Conservation (phyloP, 2,888 invertebrate species). For the Sarcophaga subvicina region DNA sequence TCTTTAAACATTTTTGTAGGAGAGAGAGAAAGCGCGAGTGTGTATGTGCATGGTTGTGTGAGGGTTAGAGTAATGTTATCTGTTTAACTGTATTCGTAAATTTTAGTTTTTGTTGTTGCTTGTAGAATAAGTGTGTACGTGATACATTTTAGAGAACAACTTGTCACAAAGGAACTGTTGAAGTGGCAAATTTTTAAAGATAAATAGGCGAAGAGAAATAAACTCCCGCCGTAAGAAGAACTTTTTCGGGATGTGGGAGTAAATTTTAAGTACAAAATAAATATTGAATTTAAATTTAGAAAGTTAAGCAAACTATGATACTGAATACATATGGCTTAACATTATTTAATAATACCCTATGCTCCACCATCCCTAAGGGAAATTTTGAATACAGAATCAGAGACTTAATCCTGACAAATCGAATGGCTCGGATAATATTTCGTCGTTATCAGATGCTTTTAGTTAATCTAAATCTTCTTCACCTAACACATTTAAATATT, state of each 20-base stretch:
- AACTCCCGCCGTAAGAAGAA: slow-evolving; percentile 1
- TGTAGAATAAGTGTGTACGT: slow-evolving; percentile 15
- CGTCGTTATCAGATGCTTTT: too few relatives aligned
- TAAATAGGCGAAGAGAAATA: slow-evolving; percentile 16
- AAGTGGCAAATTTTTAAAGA: slow-evolving; percentile 80
- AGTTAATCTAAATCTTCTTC: too few relatives aligned
- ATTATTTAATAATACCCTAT: too few relatives aligned
- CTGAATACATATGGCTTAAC: too few relatives aligned
- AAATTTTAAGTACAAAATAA: too few relatives aligned
- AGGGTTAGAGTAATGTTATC: not conserved
- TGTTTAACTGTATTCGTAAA: not conserved
- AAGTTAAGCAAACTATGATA: too few relatives aligned
- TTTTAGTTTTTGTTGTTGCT: slow-evolving; percentile 15
- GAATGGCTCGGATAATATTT: too few relatives aligned
- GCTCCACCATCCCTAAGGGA: too few relatives aligned
- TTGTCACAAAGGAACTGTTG: slow-evolving; percentile 80
- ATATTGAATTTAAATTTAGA: too few relatives aligned
- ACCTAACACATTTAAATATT: too few relatives aligned
- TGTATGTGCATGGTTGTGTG: not conserved
- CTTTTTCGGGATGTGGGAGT: slow-evolving; percentile 20
- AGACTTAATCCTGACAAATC: too few relatives aligned
- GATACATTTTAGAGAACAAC: slow-evolving; percentile 21
- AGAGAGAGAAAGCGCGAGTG: not conserved
- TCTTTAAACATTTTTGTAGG: not conserved
- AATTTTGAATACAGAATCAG: too few relatives aligned